phyloP scores from a whole-genome alignment of 2,113 vertebrate genomes.

The Nycticebus coucang region DNA sequence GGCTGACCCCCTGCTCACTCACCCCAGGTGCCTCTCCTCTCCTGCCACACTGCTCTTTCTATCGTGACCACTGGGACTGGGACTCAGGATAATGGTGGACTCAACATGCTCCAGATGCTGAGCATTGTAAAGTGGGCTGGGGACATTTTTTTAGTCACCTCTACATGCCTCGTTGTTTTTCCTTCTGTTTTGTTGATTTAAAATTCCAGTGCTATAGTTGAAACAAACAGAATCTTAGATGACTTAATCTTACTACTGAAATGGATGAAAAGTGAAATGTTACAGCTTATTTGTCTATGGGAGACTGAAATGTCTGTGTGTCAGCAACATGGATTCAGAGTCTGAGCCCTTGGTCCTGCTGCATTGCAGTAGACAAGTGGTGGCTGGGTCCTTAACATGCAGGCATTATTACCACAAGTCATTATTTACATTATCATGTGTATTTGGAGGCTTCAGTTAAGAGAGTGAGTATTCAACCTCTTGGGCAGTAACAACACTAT shows the following conservation, averaged over 20 bases:
- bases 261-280: neutral
- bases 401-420: neutral
- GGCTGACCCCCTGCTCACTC: neutral
- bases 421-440: accelerated
- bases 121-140: accelerated
- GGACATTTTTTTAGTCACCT: neutral
- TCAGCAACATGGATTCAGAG: accelerated
- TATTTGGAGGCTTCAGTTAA: neutral
- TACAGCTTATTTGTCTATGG: neutral
- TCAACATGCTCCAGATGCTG: neutral
- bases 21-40: neutral
- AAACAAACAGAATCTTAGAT: neutral
- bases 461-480: neutral
- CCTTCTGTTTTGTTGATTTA: neutral
- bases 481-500: neutral
- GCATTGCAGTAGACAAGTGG: neutral
- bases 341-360: too few relatives aligned
- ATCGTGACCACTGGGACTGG: neutral
- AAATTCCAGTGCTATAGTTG: neutral
- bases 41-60: neutral
- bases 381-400: neutral
- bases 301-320: neutral
- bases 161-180: neutral
- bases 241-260: neutral
- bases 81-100: neutral